Percentiles rank a stretch among this genome's conserved stretches.
Conservation (phyloP, 2,797 vertebrate genomes). For the Acestrorhynchus altus region DNA sequence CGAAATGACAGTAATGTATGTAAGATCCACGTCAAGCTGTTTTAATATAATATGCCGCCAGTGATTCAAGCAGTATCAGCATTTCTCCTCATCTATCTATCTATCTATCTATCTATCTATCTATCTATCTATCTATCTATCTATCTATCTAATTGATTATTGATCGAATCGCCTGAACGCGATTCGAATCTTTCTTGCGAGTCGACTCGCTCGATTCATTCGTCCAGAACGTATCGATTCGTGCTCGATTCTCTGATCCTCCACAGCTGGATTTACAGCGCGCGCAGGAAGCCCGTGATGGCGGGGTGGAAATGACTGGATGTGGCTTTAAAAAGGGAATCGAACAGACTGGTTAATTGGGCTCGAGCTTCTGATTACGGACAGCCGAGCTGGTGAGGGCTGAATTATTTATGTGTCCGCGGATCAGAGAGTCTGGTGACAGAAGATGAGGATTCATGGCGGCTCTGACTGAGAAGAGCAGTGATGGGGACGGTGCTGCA, state of each 20-base stretch:
- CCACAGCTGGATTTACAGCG: neutral
- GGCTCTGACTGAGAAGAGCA: neutral
- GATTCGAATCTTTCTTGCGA: neutral
- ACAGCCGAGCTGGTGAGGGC: conserved; percentile 30
- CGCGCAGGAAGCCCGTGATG: neutral
- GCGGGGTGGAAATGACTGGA: neutral
- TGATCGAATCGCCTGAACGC: too few relatives aligned
- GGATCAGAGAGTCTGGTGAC: conserved; percentile 11
- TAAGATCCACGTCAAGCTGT: too few relatives aligned
- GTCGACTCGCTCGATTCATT: neutral
- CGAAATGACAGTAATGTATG: too few relatives aligned
- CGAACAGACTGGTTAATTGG: conserved; percentile 1
- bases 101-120: too few relatives aligned
- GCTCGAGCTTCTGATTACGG: conserved; percentile 48
- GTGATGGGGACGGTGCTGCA: conserved; percentile 74
- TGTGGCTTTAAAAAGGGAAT: conserved; percentile 17
- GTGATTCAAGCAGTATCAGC: too few relatives aligned
- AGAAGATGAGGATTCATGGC: conserved; percentile 28
- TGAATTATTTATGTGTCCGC: conserved; percentile 50
- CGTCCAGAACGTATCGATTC: neutral
- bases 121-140: too few relatives aligned
- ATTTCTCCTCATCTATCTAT: too few relatives aligned
- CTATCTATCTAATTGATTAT: too few relatives aligned
- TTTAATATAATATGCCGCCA: too few relatives aligned
- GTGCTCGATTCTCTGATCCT: neutral